Conservation (phyloP, 2,888 invertebrate species). For the Caenorhabditis zanzibari region DNA sequence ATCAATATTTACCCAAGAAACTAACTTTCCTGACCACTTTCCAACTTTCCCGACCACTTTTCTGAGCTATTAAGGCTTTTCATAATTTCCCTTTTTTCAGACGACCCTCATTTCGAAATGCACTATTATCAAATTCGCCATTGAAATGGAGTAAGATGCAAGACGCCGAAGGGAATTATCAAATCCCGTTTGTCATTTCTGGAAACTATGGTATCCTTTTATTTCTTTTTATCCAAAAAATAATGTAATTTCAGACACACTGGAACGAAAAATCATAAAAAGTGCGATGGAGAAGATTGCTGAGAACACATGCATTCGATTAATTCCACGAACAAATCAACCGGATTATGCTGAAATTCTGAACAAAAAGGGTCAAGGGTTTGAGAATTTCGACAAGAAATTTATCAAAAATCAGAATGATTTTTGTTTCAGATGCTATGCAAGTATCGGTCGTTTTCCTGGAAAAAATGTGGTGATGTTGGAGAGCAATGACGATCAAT, state of each 20-base stretch:
- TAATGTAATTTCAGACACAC: constrained; percentile 60
- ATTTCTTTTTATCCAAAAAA: too few species aligned
- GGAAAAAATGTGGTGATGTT: constrained; percentile 81
- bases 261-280: constrained; percentile 73
- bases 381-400: neutral
- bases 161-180: constrained; percentile 71
- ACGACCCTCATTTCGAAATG: constrained; percentile 54
- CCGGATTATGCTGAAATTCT: constrained; percentile 78
- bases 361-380: constrained; percentile 79
- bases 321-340: constrained; percentile 70
- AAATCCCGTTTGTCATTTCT: constrained; percentile 76
- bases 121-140: constrained; percentile 68
- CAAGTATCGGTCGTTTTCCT: constrained; percentile 76
- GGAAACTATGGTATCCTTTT: constrained; percentile 73
- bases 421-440: constrained; percentile 76
- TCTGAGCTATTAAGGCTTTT: too few species aligned
- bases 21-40: too few species aligned
- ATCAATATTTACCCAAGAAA: too few species aligned
- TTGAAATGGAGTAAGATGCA: constrained; percentile 73
- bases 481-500: constrained; percentile 77
- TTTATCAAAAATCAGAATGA: too few species aligned
- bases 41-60: too few species aligned
- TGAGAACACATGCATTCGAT: constrained; percentile 78
- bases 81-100: constrained; percentile 35
- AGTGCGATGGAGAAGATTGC: constrained; percentile 77